Conservation (phyloP, 2,797 vertebrate genomes). For the Pangasius djambal region DNA sequence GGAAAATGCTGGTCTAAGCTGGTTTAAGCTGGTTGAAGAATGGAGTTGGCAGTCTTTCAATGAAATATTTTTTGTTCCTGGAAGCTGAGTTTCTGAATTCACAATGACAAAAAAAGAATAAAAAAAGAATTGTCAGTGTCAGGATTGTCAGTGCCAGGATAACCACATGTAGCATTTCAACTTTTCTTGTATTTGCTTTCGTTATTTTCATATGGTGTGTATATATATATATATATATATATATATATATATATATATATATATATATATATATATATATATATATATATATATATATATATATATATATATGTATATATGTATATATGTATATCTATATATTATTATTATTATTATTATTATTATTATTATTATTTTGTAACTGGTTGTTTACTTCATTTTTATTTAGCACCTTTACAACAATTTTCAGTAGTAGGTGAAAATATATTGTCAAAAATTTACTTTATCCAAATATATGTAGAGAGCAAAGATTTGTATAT, state of each 20-base stretch:
- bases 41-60: background rate
- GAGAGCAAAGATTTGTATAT: background rate
- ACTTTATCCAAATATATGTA: background rate
- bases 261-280: no score
- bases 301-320: no score
- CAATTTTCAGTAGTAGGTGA: background rate
- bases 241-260: no score
- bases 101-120: background rate
- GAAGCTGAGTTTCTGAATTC: slow-evolving; percentile 8
- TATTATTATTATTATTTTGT: background rate
- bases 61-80: background rate
- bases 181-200: background rate
- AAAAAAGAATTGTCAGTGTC: background rate
- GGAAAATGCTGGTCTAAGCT: slow-evolving; percentile 19
- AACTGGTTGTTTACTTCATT: background rate
- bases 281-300: no score
- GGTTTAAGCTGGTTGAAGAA: background rate
- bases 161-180: background rate
- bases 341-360: no score
- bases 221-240: no score
- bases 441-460: background rate
- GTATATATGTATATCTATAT: no score
- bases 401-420: background rate
- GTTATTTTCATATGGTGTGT: background rate
- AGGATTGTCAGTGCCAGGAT: background rate